A percentile compares a stretch with the other conserved stretches of the same genome.
These are phyloP conservation scores for Leptinotarsa lineolata DNA, from an alignment of 1,140 invertebrate genomes.

Conservation along the genomic window DNA sequence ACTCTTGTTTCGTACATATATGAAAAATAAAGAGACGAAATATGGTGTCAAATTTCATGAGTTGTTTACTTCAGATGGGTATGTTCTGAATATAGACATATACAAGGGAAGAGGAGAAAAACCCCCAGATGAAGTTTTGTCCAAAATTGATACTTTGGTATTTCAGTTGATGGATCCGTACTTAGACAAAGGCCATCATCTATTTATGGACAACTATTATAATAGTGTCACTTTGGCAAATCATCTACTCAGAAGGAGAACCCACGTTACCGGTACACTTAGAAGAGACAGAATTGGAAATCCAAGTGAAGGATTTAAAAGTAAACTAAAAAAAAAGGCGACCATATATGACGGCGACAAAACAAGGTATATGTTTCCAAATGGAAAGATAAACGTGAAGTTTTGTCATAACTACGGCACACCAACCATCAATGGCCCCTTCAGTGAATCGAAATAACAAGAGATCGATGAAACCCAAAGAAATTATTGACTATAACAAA, in stretches of 20 bases:
- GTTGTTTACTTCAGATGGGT: slow-evolving; percentile 17
- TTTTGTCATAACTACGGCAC: slow-evolving; percentile 42
- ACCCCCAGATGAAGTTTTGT: background rate
- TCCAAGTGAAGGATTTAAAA: slow-evolving; percentile 7
- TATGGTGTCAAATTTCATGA: slow-evolving; percentile 28
- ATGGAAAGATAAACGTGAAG: slow-evolving; percentile 52
- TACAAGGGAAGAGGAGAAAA: slow-evolving; percentile 14
- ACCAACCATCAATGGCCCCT: slow-evolving; percentile 26
- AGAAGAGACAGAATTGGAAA: slow-evolving; percentile 22
- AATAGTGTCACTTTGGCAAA: slow-evolving; percentile 29
- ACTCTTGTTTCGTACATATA: slow-evolving; percentile 24
- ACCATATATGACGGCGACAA: slow-evolving; percentile 20
- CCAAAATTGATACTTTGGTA: background rate
- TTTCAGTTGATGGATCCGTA: slow-evolving; percentile 20
- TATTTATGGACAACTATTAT: slow-evolving; percentile 36
- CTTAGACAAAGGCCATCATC: slow-evolving; percentile 24
- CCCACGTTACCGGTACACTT: slow-evolving; percentile 23
- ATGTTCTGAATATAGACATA: slow-evolving; percentile 30
- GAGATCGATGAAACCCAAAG: slow-evolving; percentile 41
- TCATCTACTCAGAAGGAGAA: slow-evolving; percentile 24
- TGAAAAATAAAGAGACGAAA: slow-evolving; percentile 27
- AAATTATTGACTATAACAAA: slow-evolving; percentile 38
- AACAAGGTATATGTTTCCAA: slow-evolving; percentile 40
- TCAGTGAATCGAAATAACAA: slow-evolving; percentile 34
- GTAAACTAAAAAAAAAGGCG: slow-evolving; percentile 27